Conservation (phyloP, 1,140 invertebrate genomes). For the Choristoneura fumiferana region DNA sequence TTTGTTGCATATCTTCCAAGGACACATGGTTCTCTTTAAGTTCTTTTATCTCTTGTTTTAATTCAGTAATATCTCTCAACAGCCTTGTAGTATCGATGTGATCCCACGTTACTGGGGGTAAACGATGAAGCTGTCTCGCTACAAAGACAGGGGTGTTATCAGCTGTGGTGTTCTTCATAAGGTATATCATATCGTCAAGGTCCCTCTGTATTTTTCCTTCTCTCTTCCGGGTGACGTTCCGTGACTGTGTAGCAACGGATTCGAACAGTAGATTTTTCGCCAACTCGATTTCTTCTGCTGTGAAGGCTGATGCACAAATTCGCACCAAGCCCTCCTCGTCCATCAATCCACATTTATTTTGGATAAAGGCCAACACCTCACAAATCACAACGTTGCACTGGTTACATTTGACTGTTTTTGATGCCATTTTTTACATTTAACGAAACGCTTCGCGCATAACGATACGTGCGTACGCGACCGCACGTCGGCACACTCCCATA, state of each 20-base stretch:
- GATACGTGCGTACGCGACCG: no score
- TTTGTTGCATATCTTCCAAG: background rate
- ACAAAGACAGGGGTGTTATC: slow-evolving; percentile 21
- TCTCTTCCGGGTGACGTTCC: slow-evolving; percentile 17
- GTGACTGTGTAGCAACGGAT: background rate
- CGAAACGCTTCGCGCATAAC: no score
- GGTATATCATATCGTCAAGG: slow-evolving; percentile 18
- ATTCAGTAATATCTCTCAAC: slow-evolving; percentile 19
- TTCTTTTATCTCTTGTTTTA: slow-evolving; percentile 2
- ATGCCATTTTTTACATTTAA: no score
- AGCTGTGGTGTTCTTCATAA: slow-evolving; percentile 13
- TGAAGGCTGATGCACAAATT: background rate
- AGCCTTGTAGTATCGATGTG: slow-evolving; percentile 24
- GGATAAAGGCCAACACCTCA: slow-evolving; percentile 10
- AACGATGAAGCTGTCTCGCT: slow-evolving; percentile 14
- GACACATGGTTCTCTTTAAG: slow-evolving; percentile 10
- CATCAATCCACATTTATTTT: background rate
- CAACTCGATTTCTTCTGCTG: background rate
- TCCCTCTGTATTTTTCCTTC: slow-evolving; percentile 16
- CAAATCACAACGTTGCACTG: slow-evolving; percentile 23
- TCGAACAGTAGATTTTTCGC: background rate
- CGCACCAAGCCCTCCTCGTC: background rate
- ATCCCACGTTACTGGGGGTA: slow-evolving; percentile 22
- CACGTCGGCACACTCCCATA: no score
- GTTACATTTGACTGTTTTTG: slow-evolving; percentile 20